phyloP scores from a whole-genome alignment of 2,888 invertebrate genomes.

The Osmoderma eremita region DNA sequence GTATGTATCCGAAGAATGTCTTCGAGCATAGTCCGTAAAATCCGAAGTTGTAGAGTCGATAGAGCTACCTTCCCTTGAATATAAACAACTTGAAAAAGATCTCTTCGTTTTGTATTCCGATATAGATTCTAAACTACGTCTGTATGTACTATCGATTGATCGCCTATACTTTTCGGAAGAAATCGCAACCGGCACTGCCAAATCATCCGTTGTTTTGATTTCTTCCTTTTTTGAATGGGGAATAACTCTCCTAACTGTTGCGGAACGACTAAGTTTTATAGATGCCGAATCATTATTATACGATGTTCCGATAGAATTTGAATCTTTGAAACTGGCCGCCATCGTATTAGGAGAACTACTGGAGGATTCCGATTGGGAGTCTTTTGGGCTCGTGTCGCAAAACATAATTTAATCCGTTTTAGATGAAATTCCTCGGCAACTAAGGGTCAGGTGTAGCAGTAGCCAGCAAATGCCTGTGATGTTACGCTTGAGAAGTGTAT shows the following conservation, averaged over 20 bases:
- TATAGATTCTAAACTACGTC: constrained; percentile 62
- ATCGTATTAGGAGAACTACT: constrained; percentile 55
- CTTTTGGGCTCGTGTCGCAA: constrained; percentile 48
- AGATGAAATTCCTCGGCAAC: constrained; percentile 18
- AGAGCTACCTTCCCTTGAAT: constrained; percentile 53
- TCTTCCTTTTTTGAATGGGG: constrained; percentile 50
- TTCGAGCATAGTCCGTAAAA: constrained; percentile 57
- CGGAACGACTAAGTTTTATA: constrained; percentile 54
- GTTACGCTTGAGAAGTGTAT: constrained; percentile 50
- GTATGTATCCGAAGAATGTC: constrained; percentile 52
- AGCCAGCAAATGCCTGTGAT: constrained; percentile 19
- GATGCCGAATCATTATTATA: constrained; percentile 57
- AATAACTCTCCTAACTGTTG: constrained; percentile 59
- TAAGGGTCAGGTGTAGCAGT: constrained; percentile 17
- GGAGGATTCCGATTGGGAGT: constrained; percentile 59
- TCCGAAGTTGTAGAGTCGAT: constrained; percentile 58
- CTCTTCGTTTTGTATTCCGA: constrained; percentile 61
- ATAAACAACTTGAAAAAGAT: constrained; percentile 53
- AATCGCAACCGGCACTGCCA: constrained; percentile 27
- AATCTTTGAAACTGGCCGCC: constrained; percentile 55
- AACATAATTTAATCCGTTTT: constrained; percentile 46
- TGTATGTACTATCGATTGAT: constrained; percentile 55
- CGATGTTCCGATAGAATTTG: constrained; percentile 54
- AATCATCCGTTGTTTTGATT: constrained; percentile 36
- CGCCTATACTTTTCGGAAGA: constrained; percentile 48